Evolutionary conservation across 2,888 invertebrate species (phyloP), one percentile per base, ranked within the genome.

Genomic region (Phortica okadai): DNA sequence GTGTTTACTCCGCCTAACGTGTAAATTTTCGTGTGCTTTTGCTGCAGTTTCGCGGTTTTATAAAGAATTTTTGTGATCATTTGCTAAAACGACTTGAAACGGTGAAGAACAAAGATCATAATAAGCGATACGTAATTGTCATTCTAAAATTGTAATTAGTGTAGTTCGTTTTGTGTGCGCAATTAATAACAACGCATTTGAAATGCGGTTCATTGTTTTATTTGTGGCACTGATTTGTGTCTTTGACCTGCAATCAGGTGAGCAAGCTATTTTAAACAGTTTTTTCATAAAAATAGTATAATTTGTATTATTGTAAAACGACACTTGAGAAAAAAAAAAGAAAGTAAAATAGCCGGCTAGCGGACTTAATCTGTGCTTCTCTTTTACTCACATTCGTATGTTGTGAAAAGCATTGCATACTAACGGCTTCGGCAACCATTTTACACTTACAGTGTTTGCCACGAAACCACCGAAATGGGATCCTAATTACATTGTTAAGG

Each of bases 401-500:
- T 50, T 8, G 10, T 14, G 8, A 8, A 50, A 14, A 21, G 21
- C 21, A 21, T 21, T 21, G 21, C 21, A 21, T 0, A 50, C 50
- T 50, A 50, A 50, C 50, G 50, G 50, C 14, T 50, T 50, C 3
- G 50, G 8, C 50, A 50, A 50, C 50, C 50, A 50, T 50, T 50
- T 50, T 50, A 11, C 50, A 6, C 50, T 50, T 21, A 67, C 41
- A 91, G 90, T 77, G 59, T 33, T 80, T 2, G 88, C 88, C 77
- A 91, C 91, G 44, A 92, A 91, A 21, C 92, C 92, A 3, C 95
- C 95, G 16, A 91, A 92, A 90, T 97, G 97, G 94, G 95, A 93
- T 86, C 89, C 93, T 0, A 93, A 94, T 0, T 97, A 97, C 88
- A 94, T 95, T 0, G 95, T 95, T 0, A 95, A 95, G 88, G 97